These are phyloP conservation scores for Trematocara variabile DNA, from an alignment of 2,113 vertebrate genomes.

Conservation along the genomic window DNA sequence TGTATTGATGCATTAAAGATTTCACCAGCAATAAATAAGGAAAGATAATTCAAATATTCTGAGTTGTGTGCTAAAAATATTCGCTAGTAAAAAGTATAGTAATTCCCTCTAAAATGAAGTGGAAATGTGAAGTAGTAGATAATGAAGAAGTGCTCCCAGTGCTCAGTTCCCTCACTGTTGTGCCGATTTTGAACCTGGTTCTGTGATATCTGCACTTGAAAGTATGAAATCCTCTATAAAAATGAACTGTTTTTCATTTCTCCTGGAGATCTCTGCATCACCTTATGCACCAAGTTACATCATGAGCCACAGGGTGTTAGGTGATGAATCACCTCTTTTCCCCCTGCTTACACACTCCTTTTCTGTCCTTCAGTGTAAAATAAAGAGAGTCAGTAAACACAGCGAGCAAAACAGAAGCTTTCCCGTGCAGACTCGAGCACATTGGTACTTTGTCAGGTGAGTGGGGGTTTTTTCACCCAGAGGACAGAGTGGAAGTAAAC, in stretches of 20 bases:
- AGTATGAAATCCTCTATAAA: background rate
- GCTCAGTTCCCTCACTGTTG: background rate
- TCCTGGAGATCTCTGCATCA: background rate
- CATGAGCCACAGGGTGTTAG: background rate
- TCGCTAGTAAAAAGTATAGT: background rate
- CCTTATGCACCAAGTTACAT: constrained; percentile 8
- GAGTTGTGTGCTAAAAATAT: background rate
- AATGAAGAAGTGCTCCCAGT: background rate
- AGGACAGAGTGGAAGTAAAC: background rate
- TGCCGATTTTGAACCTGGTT: background rate
- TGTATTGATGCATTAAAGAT: background rate
- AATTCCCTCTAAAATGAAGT: background rate
- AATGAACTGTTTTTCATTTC: background rate
- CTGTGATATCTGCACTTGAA: background rate
- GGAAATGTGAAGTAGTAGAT: background rate
- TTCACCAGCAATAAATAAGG: background rate
- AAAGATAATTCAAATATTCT: background rate
- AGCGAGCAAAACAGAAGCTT: background rate
- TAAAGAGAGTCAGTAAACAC: background rate
- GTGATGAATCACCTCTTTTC: background rate
- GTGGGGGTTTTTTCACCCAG: background rate
- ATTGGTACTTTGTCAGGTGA: background rate
- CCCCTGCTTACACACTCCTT: background rate
- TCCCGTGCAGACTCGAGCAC: background rate
- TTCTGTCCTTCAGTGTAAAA: background rate